These are phyloP conservation scores for Notarius quadriscutis DNA, from an alignment of 2,113 vertebrate species.

Conservation along the genomic window DNA sequence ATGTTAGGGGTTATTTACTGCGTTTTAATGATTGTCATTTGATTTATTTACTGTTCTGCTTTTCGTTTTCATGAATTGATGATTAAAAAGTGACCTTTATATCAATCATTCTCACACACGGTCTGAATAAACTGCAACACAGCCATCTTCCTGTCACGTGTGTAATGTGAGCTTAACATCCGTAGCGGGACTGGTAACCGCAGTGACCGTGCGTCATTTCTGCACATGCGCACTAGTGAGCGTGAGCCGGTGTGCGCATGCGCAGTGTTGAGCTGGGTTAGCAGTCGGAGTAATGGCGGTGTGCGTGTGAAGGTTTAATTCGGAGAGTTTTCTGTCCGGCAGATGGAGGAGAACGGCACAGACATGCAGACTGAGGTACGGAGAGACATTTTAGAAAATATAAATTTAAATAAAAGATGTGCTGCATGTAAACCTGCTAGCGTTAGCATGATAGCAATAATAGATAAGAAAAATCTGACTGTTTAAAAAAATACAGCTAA, in stretches of 20 bases:
- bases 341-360: conserved; percentile 41
- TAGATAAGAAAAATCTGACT: no score
- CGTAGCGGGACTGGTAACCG: background rate
- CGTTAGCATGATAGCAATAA: background rate
- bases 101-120: background rate
- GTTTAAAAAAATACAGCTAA: no score
- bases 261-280: background rate
- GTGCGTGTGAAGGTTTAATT: conserved; percentile 16
- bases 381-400: background rate
- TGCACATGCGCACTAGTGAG: background rate
- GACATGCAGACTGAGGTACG: conserved; percentile 43
- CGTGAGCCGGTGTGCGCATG: background rate
- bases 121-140: background rate
- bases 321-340: background rate
- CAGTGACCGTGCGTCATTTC: background rate
- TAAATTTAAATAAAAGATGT: background rate
- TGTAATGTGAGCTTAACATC: background rate
- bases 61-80: background rate
- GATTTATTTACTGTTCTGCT: background rate
- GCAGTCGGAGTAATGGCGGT: background rate
- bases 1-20: no score
- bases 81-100: background rate
- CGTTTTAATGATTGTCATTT: no score
- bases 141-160: background rate
- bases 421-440: background rate